Conservation (phyloP, 2,797 vertebrate genomes). For the Chaenodraco wilsoni region DNA sequence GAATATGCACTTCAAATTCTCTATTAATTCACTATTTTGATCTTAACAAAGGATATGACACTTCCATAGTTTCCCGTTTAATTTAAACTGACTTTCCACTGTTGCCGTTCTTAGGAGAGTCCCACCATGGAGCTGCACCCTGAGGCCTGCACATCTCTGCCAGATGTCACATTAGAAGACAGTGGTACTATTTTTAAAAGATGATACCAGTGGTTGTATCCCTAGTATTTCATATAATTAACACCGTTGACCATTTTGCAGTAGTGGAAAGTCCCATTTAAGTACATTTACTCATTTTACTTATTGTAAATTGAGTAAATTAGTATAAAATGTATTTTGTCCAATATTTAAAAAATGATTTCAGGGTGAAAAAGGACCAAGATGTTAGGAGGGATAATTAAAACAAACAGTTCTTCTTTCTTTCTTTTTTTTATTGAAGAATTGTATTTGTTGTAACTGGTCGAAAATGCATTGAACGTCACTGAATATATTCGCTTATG, state of each 20-base stretch:
- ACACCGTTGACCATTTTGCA: neutral
- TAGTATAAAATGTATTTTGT: too few species aligned
- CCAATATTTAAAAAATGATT: neutral
- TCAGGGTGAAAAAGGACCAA: neutral
- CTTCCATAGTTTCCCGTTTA: neutral
- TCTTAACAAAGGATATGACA: neutral
- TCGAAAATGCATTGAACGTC: too few species aligned
- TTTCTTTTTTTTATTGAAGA: too few species aligned
- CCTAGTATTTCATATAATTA: neutral
- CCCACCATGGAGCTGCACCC: slow-evolving; percentile 60
- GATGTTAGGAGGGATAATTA: neutral
- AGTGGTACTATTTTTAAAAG: slow-evolving; percentile 41
- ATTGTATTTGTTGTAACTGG: too few species aligned
- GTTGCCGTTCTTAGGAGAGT: slow-evolving; percentile 61
- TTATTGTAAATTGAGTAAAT: neutral
- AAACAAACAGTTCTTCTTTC: neutral
- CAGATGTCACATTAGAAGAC: slow-evolving; percentile 45
- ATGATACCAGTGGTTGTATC: neutral
- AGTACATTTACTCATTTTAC: neutral
- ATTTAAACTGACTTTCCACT: slow-evolving; percentile 18
- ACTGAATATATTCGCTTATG: too few species aligned
- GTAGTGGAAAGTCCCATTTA: neutral
- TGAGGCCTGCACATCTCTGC: slow-evolving; percentile 36
- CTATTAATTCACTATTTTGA: neutral
- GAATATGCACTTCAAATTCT: neutral